Conservation (phyloP, 2,113 vertebrate species). For the Lampris incognitus region DNA sequence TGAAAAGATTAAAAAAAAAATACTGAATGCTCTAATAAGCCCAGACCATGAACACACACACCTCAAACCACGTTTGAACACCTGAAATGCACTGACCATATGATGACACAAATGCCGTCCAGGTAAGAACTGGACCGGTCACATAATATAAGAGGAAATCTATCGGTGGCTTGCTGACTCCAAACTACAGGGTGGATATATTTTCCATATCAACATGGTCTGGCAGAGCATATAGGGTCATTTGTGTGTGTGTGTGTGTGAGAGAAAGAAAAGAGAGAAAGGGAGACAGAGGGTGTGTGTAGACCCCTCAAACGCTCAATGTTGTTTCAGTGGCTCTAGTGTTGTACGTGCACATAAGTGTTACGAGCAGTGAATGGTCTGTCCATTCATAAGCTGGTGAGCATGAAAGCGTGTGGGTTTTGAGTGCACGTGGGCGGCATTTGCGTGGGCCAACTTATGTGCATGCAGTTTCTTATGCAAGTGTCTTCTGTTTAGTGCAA, state of each 20-base stretch:
- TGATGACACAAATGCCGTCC: background rate
- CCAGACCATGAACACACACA: conserved; percentile 7
- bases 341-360: conserved; percentile 17
- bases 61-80: conserved; percentile 7
- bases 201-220: background rate
- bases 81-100: conserved; percentile 19
- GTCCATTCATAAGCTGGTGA: conserved; percentile 45
- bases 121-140: conserved; percentile 20
- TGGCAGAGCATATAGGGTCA: conserved; percentile 13
- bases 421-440: conserved; percentile 48
- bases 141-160: conserved; percentile 69
- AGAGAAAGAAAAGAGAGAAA: too few species aligned
- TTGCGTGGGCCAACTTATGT: conserved; percentile 56
- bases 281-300: background rate
- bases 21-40: background rate
- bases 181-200: conserved; percentile 14
- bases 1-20: background rate
- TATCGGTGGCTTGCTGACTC: conserved; percentile 18
- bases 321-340: background rate
- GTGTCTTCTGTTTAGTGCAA: conserved; percentile 13
- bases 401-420: conserved; percentile 47
- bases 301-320: background rate
- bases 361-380: background rate
- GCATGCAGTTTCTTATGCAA: conserved; percentile 52
- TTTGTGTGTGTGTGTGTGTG: background rate